Percentiles rank a stretch among this genome's conserved stretches.
Evolutionary conservation across 1,140 invertebrate species (phyloP).

Genomic region (Drosophila quadrilineata): DNA sequence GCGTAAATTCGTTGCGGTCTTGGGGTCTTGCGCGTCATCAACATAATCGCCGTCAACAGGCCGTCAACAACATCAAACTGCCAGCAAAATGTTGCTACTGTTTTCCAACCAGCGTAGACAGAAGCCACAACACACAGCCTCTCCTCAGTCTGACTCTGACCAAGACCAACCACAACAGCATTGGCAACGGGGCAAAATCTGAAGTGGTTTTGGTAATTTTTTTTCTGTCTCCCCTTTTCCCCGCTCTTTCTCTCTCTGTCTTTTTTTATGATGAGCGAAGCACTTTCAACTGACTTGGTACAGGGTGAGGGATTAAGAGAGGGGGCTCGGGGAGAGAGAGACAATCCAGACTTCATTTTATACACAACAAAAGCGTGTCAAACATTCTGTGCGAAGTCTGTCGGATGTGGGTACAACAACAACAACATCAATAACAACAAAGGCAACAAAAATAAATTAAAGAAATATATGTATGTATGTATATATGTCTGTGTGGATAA

Average conservation of each 20-base stretch:
- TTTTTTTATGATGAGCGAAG: conserved; percentile 67
- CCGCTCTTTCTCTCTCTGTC: no score
- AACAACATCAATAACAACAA: not conserved
- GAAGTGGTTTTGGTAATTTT: conserved; percentile 56
- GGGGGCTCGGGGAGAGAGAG: no score
- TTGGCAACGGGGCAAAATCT: conserved; percentile 49
- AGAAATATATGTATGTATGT: not conserved
- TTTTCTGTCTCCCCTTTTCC: no score
- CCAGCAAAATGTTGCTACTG: conserved; percentile 75
- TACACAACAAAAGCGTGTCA: conserved; percentile 65
- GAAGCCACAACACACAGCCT: conserved; percentile 7
- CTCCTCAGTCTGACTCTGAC: conserved; percentile 11
- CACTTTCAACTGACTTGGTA: conserved; percentile 49
- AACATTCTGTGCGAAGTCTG: conserved; percentile 21
- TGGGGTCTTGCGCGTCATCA: conserved; percentile 65
- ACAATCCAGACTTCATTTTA: conserved; percentile 8
- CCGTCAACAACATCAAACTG: conserved; percentile 78
- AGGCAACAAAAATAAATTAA: not conserved
- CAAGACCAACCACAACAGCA: conserved; percentile 24
- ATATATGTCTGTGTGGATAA: conserved; percentile 8
- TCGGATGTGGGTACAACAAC: conserved; percentile 19
- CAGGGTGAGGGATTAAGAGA: no score
- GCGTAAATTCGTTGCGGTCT: conserved; percentile 78
- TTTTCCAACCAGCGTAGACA: conserved; percentile 53
- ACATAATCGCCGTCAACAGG: conserved; percentile 77